These are phyloP conservation scores for Drosophila neotestacea DNA, from an alignment of 2,888 invertebrate genomes.

Conservation along the genomic window DNA sequence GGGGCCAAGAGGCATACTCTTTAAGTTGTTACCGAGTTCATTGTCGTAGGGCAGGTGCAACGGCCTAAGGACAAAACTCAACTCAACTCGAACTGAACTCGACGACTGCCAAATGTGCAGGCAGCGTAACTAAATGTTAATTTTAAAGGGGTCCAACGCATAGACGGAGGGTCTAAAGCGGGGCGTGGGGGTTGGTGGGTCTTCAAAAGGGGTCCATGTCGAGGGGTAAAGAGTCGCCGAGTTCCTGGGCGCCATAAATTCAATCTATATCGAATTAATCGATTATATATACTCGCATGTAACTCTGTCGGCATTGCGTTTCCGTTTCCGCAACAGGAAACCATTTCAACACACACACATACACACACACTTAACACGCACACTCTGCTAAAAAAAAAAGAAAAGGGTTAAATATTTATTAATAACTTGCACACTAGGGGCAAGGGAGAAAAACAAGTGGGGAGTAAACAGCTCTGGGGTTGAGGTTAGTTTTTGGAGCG, in stretches of 20 bases:
- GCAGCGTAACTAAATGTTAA: slow-evolving; percentile 49
- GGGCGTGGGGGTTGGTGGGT: not conserved
- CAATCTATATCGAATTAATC: slow-evolving; percentile 86
- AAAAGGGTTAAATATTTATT: slow-evolving; percentile 84
- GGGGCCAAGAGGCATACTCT: slow-evolving; percentile 5
- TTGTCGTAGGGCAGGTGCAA: slow-evolving; percentile 76
- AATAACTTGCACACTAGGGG: slow-evolving; percentile 61
- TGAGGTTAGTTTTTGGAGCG: slow-evolving; percentile 12
- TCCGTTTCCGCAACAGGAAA: slow-evolving; percentile 84
- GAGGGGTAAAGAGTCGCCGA: not conserved
- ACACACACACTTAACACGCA: slow-evolving; percentile 34
- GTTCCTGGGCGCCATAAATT: slow-evolving; percentile 77
- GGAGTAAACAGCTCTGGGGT: not conserved
- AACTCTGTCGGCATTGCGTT: slow-evolving; percentile 83
- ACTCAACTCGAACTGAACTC: slow-evolving; percentile 1
- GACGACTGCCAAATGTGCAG: slow-evolving; percentile 31
- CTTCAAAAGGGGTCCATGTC: not conserved
- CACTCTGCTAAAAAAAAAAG: slow-evolving; percentile 2
- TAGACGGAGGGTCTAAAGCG: not conserved
- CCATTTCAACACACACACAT: slow-evolving; percentile 51
- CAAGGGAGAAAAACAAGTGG: not conserved
- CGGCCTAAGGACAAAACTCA: slow-evolving; percentile 51
- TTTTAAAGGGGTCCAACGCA: slow-evolving; percentile 21
- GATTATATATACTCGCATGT: slow-evolving; percentile 79
- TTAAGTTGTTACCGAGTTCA: slow-evolving; percentile 62